phyloP scores from a whole-genome alignment of 2,797 vertebrate species.

The Alosa sapidissima region DNA sequence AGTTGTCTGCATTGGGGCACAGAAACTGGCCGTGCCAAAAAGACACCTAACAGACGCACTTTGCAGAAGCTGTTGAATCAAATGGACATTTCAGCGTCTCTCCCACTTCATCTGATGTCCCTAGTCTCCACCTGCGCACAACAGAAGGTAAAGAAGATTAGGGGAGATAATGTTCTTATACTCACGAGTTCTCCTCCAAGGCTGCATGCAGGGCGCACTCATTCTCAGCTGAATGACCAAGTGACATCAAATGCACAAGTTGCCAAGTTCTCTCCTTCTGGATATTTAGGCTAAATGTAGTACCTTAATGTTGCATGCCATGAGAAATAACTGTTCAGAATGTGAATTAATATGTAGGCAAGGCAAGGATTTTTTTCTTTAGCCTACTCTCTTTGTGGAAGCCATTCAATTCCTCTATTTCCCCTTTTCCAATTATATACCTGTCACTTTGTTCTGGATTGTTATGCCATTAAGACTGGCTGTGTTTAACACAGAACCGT shows the following conservation, averaged over 20 bases:
- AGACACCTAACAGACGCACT: background rate
- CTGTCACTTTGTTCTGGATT: too few species aligned
- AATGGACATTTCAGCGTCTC: slow-evolving; percentile 36
- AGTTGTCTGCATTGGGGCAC: background rate
- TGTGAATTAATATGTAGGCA: background rate
- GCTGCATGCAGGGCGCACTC: slow-evolving; percentile 25
- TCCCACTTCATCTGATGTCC: slow-evolving; percentile 56
- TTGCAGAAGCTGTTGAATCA: slow-evolving; percentile 36
- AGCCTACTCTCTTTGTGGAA: background rate
- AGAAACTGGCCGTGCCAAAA: slow-evolving; percentile 17
- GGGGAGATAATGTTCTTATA: slow-evolving; percentile 78
- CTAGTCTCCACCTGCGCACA: slow-evolving; percentile 63
- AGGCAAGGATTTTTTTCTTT: background rate
- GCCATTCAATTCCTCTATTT: background rate
- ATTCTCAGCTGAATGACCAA: slow-evolving; percentile 23
- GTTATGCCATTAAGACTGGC: too few species aligned
- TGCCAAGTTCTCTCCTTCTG: background rate
- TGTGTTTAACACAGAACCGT: too few species aligned
- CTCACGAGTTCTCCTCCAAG: slow-evolving; percentile 26
- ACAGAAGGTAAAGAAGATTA: slow-evolving; percentile 83
- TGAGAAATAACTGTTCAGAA: background rate
- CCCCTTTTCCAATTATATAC: background rate
- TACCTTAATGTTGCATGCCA: background rate
- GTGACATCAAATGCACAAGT: slow-evolving; percentile 36
- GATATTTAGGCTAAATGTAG: background rate